Percentiles rank a stretch among this genome's conserved stretches.
Conservation (phyloP, 2,888 invertebrate genomes). For the Germaria angustata region DNA sequence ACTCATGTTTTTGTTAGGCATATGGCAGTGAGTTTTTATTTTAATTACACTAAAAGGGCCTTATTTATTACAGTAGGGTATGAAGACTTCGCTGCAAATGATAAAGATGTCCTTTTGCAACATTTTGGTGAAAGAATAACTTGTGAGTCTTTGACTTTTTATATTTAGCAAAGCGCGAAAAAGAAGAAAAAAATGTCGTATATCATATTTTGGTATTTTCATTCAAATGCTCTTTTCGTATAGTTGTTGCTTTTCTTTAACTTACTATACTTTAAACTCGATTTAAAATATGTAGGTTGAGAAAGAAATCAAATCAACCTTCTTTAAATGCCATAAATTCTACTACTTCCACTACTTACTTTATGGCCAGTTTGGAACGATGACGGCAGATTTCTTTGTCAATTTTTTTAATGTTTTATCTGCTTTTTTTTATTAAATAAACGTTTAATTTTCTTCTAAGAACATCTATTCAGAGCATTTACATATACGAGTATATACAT, state of each 20-base stretch:
- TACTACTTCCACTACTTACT: neutral
- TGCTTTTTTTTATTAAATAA: constrained; percentile 8
- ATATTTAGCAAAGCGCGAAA: constrained; percentile 59
- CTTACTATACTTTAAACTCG: neutral
- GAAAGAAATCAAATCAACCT: constrained; percentile 33
- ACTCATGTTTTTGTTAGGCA: neutral
- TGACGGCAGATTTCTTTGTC: constrained; percentile 53
- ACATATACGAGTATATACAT: constrained; percentile 3
- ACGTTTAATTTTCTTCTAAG: constrained; percentile 1
- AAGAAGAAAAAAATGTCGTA: constrained; percentile 9
- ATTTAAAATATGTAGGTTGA: constrained; percentile 54
- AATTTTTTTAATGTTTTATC: constrained; percentile 3
- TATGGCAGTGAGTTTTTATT: no score
- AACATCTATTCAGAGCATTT: neutral
- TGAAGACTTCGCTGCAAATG: neutral
- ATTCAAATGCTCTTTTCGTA: constrained; percentile 19
- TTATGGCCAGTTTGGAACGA: constrained; percentile 4
- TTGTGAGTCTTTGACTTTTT: constrained; percentile 63
- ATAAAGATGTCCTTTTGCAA: constrained; percentile 34
- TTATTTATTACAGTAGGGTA: neutral
- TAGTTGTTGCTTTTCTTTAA: neutral
- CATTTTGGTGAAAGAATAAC: constrained; percentile 42
- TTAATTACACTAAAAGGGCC: no score
- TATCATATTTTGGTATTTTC: constrained; percentile 43
- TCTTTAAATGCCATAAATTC: constrained; percentile 11